These are phyloP conservation scores for Platygyra sinensis DNA, from an alignment of 64 coral and sea anemone species.

Conservation along the genomic window DNA sequence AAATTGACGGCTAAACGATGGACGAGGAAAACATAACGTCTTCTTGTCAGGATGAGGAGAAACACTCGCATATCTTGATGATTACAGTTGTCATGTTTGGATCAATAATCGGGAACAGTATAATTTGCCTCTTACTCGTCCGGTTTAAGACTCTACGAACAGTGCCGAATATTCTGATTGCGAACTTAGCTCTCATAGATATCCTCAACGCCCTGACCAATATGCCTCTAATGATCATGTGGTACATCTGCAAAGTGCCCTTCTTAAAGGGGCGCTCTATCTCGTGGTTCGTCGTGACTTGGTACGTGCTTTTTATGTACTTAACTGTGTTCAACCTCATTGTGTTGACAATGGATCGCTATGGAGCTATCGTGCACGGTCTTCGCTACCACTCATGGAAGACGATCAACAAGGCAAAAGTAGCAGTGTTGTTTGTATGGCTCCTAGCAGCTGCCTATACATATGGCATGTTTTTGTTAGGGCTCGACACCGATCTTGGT, in stretches of 20 bases:
- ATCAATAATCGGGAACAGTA: slow-evolving; percentile 50
- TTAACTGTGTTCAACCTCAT: slow-evolving; percentile 61
- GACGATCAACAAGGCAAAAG: slow-evolving; percentile 55
- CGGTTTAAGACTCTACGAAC: slow-evolving; percentile 64
- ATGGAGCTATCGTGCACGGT: slow-evolving; percentile 68
- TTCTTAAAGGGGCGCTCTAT: slow-evolving; percentile 21
- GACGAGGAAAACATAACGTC: not conserved
- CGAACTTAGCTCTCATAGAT: slow-evolving; percentile 64
- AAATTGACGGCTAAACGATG: too few species aligned
- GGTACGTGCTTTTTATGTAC: slow-evolving; percentile 73
- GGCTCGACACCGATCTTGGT: slow-evolving; percentile 59
- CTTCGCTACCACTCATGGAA: slow-evolving; percentile 76
- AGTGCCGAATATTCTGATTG: slow-evolving; percentile 68
- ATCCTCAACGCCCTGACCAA: slow-evolving; percentile 61
- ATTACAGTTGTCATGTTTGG: slow-evolving; percentile 32
- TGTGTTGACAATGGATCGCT: slow-evolving; percentile 76
- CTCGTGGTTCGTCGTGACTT: slow-evolving; percentile 61
- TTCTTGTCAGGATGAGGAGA: slow-evolving; percentile 6
- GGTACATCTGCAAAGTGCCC: slow-evolving; percentile 59
- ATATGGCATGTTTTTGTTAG: slow-evolving; percentile 59
- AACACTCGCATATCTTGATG: slow-evolving; percentile 16
- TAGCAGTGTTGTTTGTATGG: slow-evolving; percentile 60
- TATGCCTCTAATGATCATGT: slow-evolving; percentile 70
- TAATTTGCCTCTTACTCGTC: slow-evolving; percentile 32
- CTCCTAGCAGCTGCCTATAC: slow-evolving; percentile 37